Conservation (phyloP, 1,140 invertebrate species). For the Drosophila tsacasi region DNA sequence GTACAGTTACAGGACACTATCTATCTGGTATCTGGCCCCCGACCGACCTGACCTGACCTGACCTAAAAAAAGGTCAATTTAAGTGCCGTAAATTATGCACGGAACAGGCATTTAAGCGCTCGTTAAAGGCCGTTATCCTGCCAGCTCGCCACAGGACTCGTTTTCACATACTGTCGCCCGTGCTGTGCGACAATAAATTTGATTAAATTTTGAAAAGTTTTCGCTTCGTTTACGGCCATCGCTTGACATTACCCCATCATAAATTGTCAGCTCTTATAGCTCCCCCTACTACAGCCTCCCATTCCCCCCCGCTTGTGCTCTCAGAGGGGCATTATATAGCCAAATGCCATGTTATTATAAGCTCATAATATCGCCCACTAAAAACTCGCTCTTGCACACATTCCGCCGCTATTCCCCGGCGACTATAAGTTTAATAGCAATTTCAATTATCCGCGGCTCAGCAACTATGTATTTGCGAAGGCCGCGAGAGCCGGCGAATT, state of each 20-base stretch:
- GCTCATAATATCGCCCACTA: constrained; percentile 26
- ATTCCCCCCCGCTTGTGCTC: no score
- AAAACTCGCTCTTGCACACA: constrained; percentile 41
- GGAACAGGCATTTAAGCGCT: constrained; percentile 66
- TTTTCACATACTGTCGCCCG: constrained; percentile 36
- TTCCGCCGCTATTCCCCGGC: neutral
- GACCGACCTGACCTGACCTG: neutral
- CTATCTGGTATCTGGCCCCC: neutral
- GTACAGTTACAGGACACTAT: neutral
- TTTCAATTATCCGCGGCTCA: constrained; percentile 12
- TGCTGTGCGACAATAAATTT: constrained; percentile 64
- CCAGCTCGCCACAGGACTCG: constrained; percentile 7
- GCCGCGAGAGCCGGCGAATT: neutral
- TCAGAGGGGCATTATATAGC: neutral
- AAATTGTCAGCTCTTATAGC: constrained; percentile 15
- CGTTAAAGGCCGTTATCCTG: constrained; percentile 63
- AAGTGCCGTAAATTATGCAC: constrained; percentile 70
- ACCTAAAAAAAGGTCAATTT: constrained; percentile 62
- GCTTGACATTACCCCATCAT: constrained; percentile 26
- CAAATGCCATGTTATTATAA: constrained; percentile 17
- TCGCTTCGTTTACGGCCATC: constrained; percentile 20
- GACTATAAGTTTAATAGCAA: constrained; percentile 9
- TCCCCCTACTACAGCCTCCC: neutral
- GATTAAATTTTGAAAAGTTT: constrained; percentile 42
- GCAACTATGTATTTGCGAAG: constrained; percentile 2